Evolutionary conservation across 2,797 vertebrate genomes (phyloP).

Genomic region (Sylvia borin): DNA sequence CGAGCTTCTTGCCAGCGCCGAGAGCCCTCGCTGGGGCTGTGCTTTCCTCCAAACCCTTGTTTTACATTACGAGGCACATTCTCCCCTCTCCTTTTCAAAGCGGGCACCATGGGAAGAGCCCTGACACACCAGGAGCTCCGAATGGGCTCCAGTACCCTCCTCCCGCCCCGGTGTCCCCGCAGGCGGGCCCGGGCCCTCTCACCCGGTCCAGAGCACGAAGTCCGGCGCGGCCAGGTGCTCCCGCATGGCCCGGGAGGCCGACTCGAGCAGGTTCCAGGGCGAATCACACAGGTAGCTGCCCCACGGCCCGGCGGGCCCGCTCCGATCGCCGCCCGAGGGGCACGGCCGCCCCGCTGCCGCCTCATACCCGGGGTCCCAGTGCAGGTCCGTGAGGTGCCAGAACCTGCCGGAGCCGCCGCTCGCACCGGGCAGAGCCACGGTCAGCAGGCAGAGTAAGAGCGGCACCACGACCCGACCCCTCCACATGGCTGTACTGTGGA

Average conservation of each 20-base stretch:
- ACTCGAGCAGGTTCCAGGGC: constrained; percentile 86
- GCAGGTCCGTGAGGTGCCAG: constrained; percentile 94
- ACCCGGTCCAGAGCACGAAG: constrained; percentile 98
- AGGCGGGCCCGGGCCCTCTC: background rate
- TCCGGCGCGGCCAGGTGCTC: constrained; percentile 82
- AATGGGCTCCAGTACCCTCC: accelerated
- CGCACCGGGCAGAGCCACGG: background rate
- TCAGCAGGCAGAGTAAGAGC: background rate
- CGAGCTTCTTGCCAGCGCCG: accelerated
- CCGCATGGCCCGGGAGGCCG: constrained; percentile 85
- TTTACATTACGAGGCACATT: background rate
- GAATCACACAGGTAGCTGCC: constrained; percentile 90
- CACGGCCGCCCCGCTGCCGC: constrained; percentile 78
- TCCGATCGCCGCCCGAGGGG: constrained; percentile 80
- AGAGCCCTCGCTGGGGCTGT: accelerated
- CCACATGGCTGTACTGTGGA: background rate
- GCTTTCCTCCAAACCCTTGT: too few species aligned
- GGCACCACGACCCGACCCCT: accelerated
- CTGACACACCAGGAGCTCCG: too few species aligned
- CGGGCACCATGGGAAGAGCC: too few species aligned
- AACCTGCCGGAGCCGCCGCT: constrained; percentile 76
- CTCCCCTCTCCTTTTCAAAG: background rate
- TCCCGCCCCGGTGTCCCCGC: background rate
- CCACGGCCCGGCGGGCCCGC: constrained; percentile 81
- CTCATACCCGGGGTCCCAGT: constrained; percentile 86